Percentiles rank a stretch among this genome's conserved stretches.
phyloP scores from a whole-genome alignment of 2,888 invertebrate species.

The Cetonia aurata region DNA sequence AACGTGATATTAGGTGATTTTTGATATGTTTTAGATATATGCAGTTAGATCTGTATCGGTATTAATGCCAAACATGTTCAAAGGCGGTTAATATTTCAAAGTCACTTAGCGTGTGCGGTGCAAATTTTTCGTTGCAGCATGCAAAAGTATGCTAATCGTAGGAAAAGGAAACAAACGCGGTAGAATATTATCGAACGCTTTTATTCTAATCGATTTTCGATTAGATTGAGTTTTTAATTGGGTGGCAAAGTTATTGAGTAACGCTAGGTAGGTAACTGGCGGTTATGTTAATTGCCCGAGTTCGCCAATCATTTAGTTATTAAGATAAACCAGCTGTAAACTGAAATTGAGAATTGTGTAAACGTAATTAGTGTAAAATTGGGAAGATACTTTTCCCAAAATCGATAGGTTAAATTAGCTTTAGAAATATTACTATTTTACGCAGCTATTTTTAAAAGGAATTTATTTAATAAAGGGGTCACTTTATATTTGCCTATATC shows the following conservation, averaged over 20 bases:
- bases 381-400: background rate
- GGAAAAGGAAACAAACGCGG: constrained; percentile 34
- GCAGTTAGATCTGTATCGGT: too few species aligned
- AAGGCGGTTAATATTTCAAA: constrained; percentile 22
- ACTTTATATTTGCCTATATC: too few species aligned
- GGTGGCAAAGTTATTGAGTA: constrained; percentile 16
- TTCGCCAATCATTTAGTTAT: constrained; percentile 31
- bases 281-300: constrained; percentile 32
- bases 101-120: background rate
- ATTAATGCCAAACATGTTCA: constrained; percentile 8
- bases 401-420: too few species aligned
- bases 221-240: constrained; percentile 36
- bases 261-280: constrained; percentile 22
- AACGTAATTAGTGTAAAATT: constrained; percentile 11
- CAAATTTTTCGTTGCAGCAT: constrained; percentile 13
- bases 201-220: constrained; percentile 38
- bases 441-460: too few species aligned
- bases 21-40: background rate
- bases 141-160: constrained; percentile 32
- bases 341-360: constrained; percentile 27
- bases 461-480: too few species aligned
- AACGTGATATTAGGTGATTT: background rate
- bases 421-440: too few species aligned
- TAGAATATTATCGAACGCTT: constrained; percentile 23
- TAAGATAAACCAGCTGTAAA: constrained; percentile 16